Evolutionary conservation across 2,113 vertebrate genomes (phyloP).

Genomic region (Beaufortia kweichowensis): DNA sequence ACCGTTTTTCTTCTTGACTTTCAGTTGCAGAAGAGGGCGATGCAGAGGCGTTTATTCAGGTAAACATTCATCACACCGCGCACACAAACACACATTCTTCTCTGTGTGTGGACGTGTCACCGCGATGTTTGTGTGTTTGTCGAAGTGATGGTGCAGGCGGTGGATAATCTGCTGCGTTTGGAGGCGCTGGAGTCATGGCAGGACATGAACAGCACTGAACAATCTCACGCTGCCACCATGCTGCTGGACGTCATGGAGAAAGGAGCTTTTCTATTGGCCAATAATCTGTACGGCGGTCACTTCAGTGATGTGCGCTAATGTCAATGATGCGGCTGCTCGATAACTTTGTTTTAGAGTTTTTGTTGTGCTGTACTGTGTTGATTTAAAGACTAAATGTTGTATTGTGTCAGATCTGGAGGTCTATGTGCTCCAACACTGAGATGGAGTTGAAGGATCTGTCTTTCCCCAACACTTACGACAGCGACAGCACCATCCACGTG

Average conservation of each 20-base stretch:
- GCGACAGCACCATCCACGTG: slow-evolving; percentile 87
- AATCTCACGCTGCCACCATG: slow-evolving; percentile 88
- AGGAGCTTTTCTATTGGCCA: slow-evolving; percentile 88
- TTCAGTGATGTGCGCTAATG: slow-evolving; percentile 86
- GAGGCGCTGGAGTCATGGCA: slow-evolving; percentile 89
- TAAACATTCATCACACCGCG: slow-evolving; percentile 60
- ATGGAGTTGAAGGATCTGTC: slow-evolving; percentile 87
- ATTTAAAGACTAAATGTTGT: background rate
- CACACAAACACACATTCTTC: background rate
- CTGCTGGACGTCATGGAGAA: slow-evolving; percentile 90
- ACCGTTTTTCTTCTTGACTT: slow-evolving; percentile 44
- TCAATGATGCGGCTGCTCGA: slow-evolving; percentile 82
- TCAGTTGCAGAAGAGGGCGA: slow-evolving; percentile 90
- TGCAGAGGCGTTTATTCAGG: slow-evolving; percentile 92
- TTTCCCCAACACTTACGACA: slow-evolving; percentile 88
- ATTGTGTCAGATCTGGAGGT: slow-evolving; percentile 83
- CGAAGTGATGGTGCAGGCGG: slow-evolving; percentile 88
- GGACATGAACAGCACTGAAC: slow-evolving; percentile 86
- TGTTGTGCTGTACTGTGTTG: background rate
- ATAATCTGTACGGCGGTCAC: slow-evolving; percentile 87
- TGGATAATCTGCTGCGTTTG: slow-evolving; percentile 85
- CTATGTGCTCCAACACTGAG: slow-evolving; percentile 86
- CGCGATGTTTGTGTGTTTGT: slow-evolving; percentile 21
- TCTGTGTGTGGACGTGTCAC: background rate
- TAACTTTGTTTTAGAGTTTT: no score